Conservation (phyloP, 2,113 vertebrate species). For the Indri indri region DNA sequence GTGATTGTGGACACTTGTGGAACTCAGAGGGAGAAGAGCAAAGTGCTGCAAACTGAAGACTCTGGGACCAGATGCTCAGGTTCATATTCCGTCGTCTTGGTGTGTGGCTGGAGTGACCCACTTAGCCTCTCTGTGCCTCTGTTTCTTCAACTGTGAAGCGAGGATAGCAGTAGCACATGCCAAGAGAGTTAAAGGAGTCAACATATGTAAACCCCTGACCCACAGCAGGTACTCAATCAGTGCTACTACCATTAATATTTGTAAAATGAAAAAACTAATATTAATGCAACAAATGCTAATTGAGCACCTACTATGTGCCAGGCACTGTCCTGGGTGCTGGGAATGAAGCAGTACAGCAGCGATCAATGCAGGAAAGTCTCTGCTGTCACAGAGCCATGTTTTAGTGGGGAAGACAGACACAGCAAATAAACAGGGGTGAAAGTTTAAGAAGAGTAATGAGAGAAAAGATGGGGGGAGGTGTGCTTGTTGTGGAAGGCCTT, state of each 20-base stretch:
- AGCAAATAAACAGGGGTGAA: not conserved
- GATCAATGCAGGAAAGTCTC: not conserved
- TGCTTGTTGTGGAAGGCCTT: not conserved
- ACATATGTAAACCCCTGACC: not conserved
- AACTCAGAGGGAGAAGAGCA: not conserved
- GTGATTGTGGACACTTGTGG: not conserved
- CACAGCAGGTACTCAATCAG: not conserved
- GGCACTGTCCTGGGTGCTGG: not conserved
- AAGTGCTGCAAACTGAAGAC: rapidly evolving
- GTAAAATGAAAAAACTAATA: too few relatives aligned
- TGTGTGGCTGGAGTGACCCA: not conserved
- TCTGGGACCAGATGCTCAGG: rapidly evolving
- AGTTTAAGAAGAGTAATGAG: not conserved
- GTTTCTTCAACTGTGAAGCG: not conserved
- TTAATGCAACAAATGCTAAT: not conserved
- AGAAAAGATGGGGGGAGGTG: not conserved
- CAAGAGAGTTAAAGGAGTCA: not conserved
- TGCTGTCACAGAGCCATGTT: not conserved
- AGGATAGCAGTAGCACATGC: not conserved
- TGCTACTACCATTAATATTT: not conserved
- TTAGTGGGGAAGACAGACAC: not conserved
- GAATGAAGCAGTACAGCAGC: rapidly evolving
- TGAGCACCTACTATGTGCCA: not conserved
- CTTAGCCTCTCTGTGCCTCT: not conserved
- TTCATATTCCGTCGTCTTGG: not conserved